Evolutionary conservation across 2,888 invertebrate genomes (phyloP), one percentile per base, ranked within the genome.

Genomic region (Drosophila bunnanda): DNA sequence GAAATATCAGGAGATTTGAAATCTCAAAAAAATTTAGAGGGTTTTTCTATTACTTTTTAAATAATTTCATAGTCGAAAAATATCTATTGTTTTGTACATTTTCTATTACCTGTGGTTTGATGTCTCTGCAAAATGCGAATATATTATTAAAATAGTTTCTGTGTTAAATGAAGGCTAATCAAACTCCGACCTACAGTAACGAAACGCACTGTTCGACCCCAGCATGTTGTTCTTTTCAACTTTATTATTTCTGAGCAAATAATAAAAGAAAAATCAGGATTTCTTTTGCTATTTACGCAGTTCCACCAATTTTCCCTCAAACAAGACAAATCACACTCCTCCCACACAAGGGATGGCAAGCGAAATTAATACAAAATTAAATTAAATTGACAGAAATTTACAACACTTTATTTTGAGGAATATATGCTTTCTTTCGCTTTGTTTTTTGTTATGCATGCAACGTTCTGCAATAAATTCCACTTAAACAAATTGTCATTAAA

Each of bases 181-280:
- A n/a, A 38, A 12, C 30, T 3, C 12, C 15, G 13, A 13, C 44
- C 8, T 39, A 39, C 10, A 13, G 8, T n/a, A 13, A 39, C 25
- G 52, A 53, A 60, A 59, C 69, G 72, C 48, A 50, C 55, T 56
- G 22, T 52, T 46, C 20, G 56, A 36, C 38, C 56, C 44, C n/a
- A 36, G 71, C 76, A 72, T 75, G 71, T 75, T 52, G 55, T 64
- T 75, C 39, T 72, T 56, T 68, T 34, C 15, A 57, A 34, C 58
- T 70, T 57, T 46, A 46, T 46, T 34, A 32, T 70, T 71, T 41
- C 61, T 34, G n/a, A 39, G 38, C 71, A 67, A 67, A 70, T 44
- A 67, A 70, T 57, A 70, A 44, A 15, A 46, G n/a, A 69, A 22
- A 20, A 36, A 22, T n/a, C 12, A 36, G 25, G 55, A 46, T 56